Evolutionary conservation across 2,888 invertebrate genomes (phyloP).

Genomic region (Ochropleura leucogaster): DNA sequence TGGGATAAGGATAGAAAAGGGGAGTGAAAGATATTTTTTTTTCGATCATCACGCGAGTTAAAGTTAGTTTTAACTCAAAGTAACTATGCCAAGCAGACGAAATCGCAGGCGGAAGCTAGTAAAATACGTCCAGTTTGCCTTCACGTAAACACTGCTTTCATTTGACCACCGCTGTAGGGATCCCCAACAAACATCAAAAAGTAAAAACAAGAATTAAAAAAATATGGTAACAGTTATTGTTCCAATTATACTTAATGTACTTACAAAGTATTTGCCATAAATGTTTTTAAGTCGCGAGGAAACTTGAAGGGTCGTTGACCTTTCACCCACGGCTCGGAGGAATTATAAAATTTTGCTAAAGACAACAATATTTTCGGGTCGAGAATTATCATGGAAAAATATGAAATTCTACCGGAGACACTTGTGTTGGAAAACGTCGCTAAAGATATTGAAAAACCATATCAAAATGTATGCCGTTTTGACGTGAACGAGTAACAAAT

Average conservation of each 20-base stretch:
- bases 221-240: slow-evolving; percentile 11
- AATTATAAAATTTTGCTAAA: slow-evolving; percentile 30
- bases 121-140: too few relatives aligned
- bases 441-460: neutral
- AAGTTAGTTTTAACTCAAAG: too few relatives aligned
- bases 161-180: too few relatives aligned
- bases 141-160: too few relatives aligned
- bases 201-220: neutral
- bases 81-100: too few relatives aligned
- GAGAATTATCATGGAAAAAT: neutral
- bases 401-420: neutral
- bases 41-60: too few relatives aligned
- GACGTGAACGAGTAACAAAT: too few relatives aligned
- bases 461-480: too few relatives aligned
- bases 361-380: slow-evolving; percentile 22
- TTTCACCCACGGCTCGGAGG: slow-evolving; percentile 10
- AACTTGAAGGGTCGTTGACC: neutral
- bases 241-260: slow-evolving; percentile 21
- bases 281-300: slow-evolving; percentile 12
- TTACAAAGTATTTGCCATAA: slow-evolving; percentile 32
- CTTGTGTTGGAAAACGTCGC: slow-evolving; percentile 1
- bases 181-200: neutral
- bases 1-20: too few relatives aligned
- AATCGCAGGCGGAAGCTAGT: too few relatives aligned
- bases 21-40: too few relatives aligned